Evolutionary conservation across 2,888 invertebrate species (phyloP).

Genomic region (Conus canariensis): DNA sequence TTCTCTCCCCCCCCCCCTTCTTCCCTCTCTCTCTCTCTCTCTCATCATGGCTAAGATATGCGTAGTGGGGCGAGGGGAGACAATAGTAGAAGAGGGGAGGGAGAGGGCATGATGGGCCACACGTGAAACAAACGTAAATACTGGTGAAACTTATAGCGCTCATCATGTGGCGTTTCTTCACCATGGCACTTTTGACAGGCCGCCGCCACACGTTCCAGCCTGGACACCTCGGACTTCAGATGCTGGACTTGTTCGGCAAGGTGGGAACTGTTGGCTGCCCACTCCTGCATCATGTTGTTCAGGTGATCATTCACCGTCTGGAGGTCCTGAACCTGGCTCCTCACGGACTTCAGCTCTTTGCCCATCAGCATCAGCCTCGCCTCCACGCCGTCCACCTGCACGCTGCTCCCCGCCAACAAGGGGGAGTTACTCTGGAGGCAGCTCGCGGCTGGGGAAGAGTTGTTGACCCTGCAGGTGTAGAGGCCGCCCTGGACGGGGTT

Average conservation of each 20-base stretch:
- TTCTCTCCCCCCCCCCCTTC: too few relatives aligned
- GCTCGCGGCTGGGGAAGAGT: not conserved
- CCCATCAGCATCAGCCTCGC: not conserved
- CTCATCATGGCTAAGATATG: too few relatives aligned
- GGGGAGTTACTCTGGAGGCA: not conserved
- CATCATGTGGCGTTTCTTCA: too few relatives aligned
- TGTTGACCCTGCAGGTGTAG: constrained; percentile 12
- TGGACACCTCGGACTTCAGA: not conserved
- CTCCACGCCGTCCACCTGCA: not conserved
- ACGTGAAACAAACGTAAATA: too few relatives aligned
- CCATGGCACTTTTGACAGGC: not conserved
- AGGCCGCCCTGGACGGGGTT: not conserved
- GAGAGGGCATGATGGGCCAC: too few relatives aligned
- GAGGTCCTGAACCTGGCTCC: not conserved
- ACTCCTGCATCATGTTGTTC: not conserved
- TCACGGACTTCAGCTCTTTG: not conserved
- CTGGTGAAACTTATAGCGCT: too few relatives aligned
- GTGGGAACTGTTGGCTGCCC: not conserved
- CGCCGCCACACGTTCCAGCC: not conserved
- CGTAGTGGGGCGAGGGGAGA: too few relatives aligned
- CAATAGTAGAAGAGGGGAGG: too few relatives aligned
- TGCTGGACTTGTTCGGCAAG: not conserved
- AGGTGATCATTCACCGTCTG: not conserved
- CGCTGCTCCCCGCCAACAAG: not conserved
- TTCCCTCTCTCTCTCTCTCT: not conserved